phyloP scores from a whole-genome alignment of 1,140 invertebrate genomes.

The Achatina immaculata region DNA sequence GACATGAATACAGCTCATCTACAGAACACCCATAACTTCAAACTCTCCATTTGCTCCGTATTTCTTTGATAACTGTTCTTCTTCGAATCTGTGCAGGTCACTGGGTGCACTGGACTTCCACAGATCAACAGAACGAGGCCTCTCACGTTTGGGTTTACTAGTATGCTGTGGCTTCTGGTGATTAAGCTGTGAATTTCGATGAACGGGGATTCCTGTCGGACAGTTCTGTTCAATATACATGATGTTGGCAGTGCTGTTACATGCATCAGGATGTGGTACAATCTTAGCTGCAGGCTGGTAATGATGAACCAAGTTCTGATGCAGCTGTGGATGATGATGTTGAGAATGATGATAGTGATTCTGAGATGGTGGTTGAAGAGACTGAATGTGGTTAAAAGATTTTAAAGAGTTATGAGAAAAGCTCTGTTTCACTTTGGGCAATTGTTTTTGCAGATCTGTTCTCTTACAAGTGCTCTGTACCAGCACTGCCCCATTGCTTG shows the following conservation, averaged over 20 bases:
- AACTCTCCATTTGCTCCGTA: conserved; percentile 37
- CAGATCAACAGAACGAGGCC: conserved; percentile 18
- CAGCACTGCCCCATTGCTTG: neutral
- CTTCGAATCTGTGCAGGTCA: conserved; percentile 34
- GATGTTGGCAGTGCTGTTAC: conserved; percentile 22
- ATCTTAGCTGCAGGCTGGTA: conserved; percentile 18
- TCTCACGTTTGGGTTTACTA: neutral
- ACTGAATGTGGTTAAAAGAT: neutral
- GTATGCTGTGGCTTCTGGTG: neutral
- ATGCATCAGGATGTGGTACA: conserved; percentile 32
- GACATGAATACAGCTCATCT: neutral
- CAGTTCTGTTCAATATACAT: conserved; percentile 27
- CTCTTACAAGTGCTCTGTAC: neutral
- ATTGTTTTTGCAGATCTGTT: neutral
- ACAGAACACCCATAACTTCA: conserved; percentile 39
- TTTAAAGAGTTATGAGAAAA: conserved; percentile 15
- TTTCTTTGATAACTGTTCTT: conserved; percentile 37
- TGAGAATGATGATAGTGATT: conserved; percentile 9
- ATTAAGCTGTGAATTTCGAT: neutral
- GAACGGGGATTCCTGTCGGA: neutral
- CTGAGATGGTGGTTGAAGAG: conserved; percentile 2
- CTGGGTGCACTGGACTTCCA: conserved; percentile 19
- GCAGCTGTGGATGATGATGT: neutral
- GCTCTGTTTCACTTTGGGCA: conserved; percentile 14
- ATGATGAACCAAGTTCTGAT: neutral